These are phyloP conservation scores for Sebastes taczanowskii DNA, from an alignment of 2,797 vertebrate species.

Conservation along the genomic window DNA sequence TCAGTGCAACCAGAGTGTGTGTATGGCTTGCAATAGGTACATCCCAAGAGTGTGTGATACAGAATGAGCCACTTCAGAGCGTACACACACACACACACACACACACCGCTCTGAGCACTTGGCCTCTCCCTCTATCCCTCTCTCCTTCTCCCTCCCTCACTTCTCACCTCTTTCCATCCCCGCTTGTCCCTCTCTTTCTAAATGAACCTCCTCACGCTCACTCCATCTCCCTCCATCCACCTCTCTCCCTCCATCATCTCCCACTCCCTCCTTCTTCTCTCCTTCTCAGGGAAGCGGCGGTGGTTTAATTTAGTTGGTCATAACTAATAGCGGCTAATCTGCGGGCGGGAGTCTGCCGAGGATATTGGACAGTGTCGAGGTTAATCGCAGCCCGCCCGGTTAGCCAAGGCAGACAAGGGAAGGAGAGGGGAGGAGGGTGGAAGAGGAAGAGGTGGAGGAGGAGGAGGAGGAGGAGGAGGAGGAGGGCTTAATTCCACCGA, in stretches of 20 bases:
- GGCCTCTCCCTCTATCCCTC: slow-evolving; percentile 69
- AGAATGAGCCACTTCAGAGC: slow-evolving; percentile 66
- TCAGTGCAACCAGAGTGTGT: slow-evolving; percentile 25
- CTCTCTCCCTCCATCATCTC: slow-evolving; percentile 29
- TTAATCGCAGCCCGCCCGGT: slow-evolving; percentile 99
- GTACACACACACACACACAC: slow-evolving; percentile 10
- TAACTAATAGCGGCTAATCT: slow-evolving; percentile 99
- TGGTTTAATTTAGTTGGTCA: slow-evolving; percentile 99
- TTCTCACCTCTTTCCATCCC: slow-evolving; percentile 52
- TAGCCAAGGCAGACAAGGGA: slow-evolving; percentile 99
- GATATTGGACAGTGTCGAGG: slow-evolving; percentile 99
- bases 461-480: slow-evolving; percentile 51
- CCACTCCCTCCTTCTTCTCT: slow-evolving; percentile 27
- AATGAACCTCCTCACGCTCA: slow-evolving; percentile 46
- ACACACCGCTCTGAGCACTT: slow-evolving; percentile 60
- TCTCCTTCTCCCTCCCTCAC: slow-evolving; percentile 65
- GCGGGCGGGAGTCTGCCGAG: slow-evolving; percentile 96
- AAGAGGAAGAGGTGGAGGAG: slow-evolving; percentile 48
- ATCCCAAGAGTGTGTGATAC: slow-evolving; percentile 33
- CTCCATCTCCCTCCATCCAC: slow-evolving; percentile 72
- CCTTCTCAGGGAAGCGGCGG: slow-evolving; percentile 81
- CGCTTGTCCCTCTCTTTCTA: slow-evolving; percentile 52
- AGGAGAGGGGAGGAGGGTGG: slow-evolving; percentile 83
- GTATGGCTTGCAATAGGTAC: slow-evolving; percentile 18
- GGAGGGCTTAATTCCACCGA: slow-evolving; percentile 98